A percentile compares a stretch with the other conserved stretches of the same genome.
Conservation (phyloP, 2,797 vertebrate species). For the Ateles fusciceps region DNA sequence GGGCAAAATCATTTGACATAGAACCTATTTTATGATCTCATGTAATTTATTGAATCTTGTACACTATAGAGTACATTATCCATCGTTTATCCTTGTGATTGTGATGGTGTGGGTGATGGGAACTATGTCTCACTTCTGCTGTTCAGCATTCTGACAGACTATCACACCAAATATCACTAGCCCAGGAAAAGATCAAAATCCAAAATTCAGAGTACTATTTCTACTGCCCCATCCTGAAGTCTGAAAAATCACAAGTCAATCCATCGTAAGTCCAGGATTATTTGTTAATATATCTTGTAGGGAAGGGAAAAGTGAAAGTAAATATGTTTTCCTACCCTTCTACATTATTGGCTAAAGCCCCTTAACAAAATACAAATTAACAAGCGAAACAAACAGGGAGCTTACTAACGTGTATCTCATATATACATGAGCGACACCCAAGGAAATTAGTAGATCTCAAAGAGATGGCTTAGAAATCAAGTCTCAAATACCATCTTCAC, state of each 20-base stretch:
- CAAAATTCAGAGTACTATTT: not conserved
- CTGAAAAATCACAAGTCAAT: not conserved
- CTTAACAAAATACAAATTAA: not conserved
- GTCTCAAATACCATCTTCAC: not conserved
- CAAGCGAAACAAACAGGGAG: not conserved
- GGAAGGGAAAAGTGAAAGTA: not conserved
- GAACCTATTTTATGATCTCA: not conserved
- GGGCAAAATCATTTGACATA: not conserved
- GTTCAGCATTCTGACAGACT: not conserved
- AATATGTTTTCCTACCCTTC: not conserved
- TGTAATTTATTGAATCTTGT: not conserved
- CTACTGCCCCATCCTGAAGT: not conserved
- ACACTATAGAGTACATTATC: not conserved
- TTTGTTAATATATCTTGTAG: not conserved
- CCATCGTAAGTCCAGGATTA: not conserved
- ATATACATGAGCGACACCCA: not conserved
- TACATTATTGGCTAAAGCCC: not conserved
- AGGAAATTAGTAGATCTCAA: not conserved
- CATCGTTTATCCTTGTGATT: not conserved
- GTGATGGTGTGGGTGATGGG: not conserved
- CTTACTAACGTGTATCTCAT: not conserved
- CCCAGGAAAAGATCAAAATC: not conserved
- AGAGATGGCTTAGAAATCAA: not conserved
- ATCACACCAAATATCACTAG: not conserved
- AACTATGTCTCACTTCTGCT: not conserved